Evolutionary conservation across 2,888 invertebrate genomes (phyloP).

Genomic region (Dicyrtoma fusca): DNA sequence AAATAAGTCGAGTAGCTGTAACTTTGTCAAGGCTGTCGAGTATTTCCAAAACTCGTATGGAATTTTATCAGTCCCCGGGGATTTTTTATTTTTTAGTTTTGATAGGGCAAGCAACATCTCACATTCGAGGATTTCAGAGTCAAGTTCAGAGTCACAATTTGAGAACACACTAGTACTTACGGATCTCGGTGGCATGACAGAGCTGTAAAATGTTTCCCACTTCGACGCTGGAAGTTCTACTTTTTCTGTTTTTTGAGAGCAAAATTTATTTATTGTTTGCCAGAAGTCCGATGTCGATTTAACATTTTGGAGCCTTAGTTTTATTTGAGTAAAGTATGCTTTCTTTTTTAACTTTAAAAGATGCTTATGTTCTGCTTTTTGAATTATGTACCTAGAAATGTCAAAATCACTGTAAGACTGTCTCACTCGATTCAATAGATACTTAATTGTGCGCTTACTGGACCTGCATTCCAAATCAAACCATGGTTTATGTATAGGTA

Average conservation of each 20-base stretch:
- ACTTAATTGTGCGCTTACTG: neutral
- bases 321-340: neutral
- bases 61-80: neutral
- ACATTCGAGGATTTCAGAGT: neutral
- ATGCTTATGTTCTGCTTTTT: neutral
- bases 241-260: neutral
- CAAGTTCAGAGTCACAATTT: too few species aligned
- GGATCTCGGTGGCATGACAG: neutral
- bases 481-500: neutral
- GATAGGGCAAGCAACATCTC: neutral
- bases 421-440: neutral
- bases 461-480: neutral
- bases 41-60: neutral
- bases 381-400: neutral
- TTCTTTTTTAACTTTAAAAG: neutral
- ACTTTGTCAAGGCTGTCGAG: too few species aligned
- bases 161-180: too few species aligned
- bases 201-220: neutral
- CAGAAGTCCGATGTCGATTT: neutral
- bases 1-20: neutral
- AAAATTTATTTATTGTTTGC: neutral
- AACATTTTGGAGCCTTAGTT: neutral
- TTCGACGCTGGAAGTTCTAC: neutral
- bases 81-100: neutral
- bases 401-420: neutral